These are phyloP conservation scores for Perognathus longimembris DNA, from an alignment of 2,113 vertebrate species.

Conservation along the genomic window DNA sequence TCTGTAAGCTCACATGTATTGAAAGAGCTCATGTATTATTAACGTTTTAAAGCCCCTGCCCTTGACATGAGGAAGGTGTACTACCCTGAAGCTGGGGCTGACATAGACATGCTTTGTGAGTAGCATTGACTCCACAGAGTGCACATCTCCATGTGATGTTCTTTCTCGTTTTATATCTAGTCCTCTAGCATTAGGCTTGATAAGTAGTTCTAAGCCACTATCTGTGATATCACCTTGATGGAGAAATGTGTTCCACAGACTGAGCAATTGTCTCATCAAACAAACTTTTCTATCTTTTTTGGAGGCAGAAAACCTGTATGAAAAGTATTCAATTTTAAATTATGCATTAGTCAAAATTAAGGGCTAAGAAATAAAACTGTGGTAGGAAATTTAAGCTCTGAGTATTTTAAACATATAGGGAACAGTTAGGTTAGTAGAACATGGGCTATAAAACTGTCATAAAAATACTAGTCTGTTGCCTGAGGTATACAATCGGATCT, in stretches of 20 bases:
- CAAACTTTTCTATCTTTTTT: slow-evolving; percentile 17
- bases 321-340: background rate
- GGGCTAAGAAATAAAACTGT: background rate
- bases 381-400: background rate
- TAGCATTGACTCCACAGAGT: background rate
- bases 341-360: background rate
- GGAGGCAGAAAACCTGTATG: background rate
- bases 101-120: background rate
- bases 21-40: background rate
- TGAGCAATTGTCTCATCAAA: background rate
- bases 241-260: background rate
- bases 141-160: background rate
- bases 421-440: background rate
- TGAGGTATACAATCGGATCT: background rate
- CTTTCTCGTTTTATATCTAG: background rate
- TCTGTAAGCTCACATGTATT: background rate
- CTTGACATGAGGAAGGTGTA: background rate
- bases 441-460: background rate
- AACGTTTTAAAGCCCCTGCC: background rate
- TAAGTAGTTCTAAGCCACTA: background rate
- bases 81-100: background rate
- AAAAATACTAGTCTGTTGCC: background rate
- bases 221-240: background rate
- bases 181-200: background rate
- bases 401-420: slow-evolving; percentile 21